Conservation (phyloP, 2,797 vertebrate species). For the Mergus octosetaceus region DNA sequence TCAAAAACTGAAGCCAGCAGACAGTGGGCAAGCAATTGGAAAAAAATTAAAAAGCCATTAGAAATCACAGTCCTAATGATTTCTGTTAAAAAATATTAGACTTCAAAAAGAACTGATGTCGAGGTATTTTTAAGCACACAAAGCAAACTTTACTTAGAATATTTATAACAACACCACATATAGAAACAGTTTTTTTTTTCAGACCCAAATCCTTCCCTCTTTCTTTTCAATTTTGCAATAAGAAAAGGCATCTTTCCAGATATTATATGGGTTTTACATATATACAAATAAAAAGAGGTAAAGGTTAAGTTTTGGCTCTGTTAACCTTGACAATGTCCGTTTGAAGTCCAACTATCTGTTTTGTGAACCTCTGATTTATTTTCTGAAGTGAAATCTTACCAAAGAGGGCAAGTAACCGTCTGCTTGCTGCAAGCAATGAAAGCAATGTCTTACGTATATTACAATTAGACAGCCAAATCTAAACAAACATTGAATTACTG, state of each 20-base stretch:
- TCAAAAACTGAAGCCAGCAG: conserved; percentile 34
- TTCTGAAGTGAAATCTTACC: neutral
- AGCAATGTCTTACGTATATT: neutral
- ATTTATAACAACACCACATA: neutral
- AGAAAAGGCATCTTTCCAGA: neutral
- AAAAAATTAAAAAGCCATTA: neutral
- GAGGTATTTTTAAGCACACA: neutral
- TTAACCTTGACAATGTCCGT: conserved; percentile 20
- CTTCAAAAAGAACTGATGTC: conserved; percentile 36
- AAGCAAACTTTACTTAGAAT: neutral
- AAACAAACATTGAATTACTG: conserved; percentile 38
- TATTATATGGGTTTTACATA: neutral
- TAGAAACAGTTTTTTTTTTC: neutral
- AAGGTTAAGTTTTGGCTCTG: neutral
- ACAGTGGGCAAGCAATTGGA: conserved; percentile 19
- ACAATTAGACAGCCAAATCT: conserved; percentile 23
- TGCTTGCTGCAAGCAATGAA: conserved; percentile 54
- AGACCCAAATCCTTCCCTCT: neutral
- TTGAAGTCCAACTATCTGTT: conserved; percentile 28
- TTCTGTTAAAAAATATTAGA: neutral
- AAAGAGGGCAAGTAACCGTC: conserved; percentile 28
- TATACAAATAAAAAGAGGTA: neutral
- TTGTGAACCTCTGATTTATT: neutral
- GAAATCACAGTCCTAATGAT: neutral
- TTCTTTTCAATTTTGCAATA: neutral